Evolutionary conservation across 2,113 vertebrate genomes (phyloP).

Genomic region (Otis tarda): DNA sequence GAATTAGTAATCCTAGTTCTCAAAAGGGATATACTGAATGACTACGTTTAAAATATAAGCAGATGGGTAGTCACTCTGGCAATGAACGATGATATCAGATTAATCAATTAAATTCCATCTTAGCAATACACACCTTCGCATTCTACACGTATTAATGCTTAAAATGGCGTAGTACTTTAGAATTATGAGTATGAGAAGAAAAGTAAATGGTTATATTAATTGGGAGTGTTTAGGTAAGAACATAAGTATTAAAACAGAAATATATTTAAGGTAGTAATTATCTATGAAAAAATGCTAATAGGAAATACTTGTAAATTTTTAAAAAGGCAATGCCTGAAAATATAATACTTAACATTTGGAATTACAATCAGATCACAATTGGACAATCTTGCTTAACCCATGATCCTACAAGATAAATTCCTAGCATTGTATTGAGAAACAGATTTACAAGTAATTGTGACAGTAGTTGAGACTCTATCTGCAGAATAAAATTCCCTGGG

Average conservation of each 20-base stretch:
- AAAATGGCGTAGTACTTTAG: background rate
- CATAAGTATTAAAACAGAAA: background rate
- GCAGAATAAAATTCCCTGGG: background rate
- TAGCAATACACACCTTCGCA: background rate
- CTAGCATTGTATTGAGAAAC: background rate
- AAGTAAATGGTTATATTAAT: background rate
- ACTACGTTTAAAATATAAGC: background rate
- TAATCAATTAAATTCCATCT: background rate
- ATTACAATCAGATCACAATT: background rate
- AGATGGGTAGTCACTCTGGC: background rate
- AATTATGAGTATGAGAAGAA: background rate
- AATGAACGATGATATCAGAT: background rate
- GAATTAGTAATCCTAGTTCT: background rate
- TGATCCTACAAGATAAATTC: background rate
- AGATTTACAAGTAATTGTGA: background rate
- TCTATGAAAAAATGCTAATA: background rate
- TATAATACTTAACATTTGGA: background rate
- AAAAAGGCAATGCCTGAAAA: background rate
- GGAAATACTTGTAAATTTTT: background rate
- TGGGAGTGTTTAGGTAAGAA: background rate
- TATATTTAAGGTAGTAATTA: fast-evolving
- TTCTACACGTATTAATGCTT: background rate
- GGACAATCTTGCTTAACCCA: background rate
- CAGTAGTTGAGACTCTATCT: too few relatives aligned
- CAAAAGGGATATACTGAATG: background rate